Conservation (phyloP, 2,113 vertebrate species). For the Halichoerus grypus region DNA sequence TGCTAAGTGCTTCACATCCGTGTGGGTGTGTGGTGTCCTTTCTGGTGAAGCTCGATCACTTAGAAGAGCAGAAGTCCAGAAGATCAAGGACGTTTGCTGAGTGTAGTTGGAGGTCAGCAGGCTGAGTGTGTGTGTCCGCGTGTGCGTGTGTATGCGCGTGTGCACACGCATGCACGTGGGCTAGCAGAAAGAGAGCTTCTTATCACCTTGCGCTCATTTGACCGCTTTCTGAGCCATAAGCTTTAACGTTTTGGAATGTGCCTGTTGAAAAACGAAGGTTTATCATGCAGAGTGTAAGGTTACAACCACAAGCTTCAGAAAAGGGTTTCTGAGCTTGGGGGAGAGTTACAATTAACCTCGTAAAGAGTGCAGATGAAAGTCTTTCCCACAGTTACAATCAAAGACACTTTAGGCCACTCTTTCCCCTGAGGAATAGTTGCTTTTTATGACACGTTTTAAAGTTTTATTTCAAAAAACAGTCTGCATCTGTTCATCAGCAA, state of each 20-base stretch:
- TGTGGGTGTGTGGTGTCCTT: not conserved
- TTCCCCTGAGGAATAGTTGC: slow-evolving; percentile 75
- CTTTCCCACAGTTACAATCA: slow-evolving; percentile 77
- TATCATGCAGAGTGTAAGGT: slow-evolving; percentile 71
- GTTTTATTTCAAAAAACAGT: slow-evolving; percentile 84
- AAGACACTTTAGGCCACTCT: slow-evolving; percentile 74
- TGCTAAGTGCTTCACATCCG: not conserved
- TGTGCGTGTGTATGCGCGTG: rapidly evolving
- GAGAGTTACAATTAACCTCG: slow-evolving; percentile 79
- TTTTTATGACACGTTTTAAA: slow-evolving; percentile 79
- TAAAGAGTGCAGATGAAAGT: slow-evolving; percentile 76
- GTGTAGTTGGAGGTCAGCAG: not conserved
- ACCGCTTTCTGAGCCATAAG: slow-evolving; percentile 61
- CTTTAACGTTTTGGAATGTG: slow-evolving; percentile 71
- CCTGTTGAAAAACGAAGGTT: slow-evolving; percentile 64
- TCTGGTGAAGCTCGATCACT: not conserved
- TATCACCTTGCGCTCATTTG: slow-evolving; percentile 60
- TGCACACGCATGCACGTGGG: no score
- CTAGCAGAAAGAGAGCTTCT: slow-evolving; percentile 36
- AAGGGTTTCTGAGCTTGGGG: slow-evolving; percentile 69
- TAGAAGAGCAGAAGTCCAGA: not conserved
- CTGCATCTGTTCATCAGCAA: slow-evolving; percentile 45
- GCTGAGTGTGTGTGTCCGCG: not conserved
- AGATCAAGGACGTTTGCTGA: not conserved
- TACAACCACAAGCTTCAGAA: slow-evolving; percentile 67